Evolutionary conservation across 1,140 invertebrate species (phyloP), one percentile per base, ranked within the genome.

Genomic region (Ceratina japonica): DNA sequence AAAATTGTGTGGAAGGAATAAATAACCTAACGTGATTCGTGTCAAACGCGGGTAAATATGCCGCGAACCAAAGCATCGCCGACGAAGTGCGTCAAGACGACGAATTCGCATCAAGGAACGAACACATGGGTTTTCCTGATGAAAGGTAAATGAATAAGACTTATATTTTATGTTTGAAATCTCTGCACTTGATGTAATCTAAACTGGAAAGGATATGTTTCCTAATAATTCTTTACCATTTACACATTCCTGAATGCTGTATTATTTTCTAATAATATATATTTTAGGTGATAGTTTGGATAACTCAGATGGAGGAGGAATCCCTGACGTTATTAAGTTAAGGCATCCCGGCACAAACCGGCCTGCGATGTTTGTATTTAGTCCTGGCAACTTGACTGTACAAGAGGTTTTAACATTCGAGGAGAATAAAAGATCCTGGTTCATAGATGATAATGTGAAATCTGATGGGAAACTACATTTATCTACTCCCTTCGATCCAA

Each of bases 381-480:
- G 93, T 73, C 88, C 91, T 58, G 93, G 89, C 78, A 94, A 93
- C 93, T 91, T 90, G 64, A 93, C 87, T 20, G 92, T 96, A 24
- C 94, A 95, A 90, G 95, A 96, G 88, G 92, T 96, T 64, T 86
- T 95, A 62, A 95, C 95, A 56, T 96, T 95, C 81, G 92, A 93
- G 51, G 95, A 96, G 87, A 94, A 93, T 27, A 94, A 94, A 79
- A 93, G 95, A 74, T 95, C 95, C 20, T 96, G 95, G 95, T 94
- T 96, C 75, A 94, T 96, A 44, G 93, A 95, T 86, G 94, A 95
- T 72, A 93, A 94, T 86, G 95, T 96, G 0, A 96, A 95, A 90
- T 96, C 95, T 62, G 95, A 96, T 93, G 96, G 96, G 31, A 95
- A 94, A 87, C 93, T 96, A 85, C 93, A 95, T 75, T 91, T 96